Evolutionary conservation across 2,888 invertebrate species (phyloP).

Genomic region (Dorcus hopei): DNA sequence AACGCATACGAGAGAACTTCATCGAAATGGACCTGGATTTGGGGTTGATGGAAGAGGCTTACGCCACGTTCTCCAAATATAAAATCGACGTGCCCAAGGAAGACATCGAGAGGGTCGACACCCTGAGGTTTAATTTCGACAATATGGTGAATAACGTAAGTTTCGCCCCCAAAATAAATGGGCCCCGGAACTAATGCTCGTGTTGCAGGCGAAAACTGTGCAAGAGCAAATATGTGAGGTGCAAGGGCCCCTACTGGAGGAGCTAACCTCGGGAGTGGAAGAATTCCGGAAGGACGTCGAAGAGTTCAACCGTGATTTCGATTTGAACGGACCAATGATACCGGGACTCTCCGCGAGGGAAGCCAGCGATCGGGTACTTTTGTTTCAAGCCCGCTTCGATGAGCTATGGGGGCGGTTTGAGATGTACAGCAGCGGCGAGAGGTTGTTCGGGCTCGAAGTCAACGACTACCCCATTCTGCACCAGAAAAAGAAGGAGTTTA

Average conservation of each 20-base stretch:
- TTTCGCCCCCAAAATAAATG: constrained; percentile 15
- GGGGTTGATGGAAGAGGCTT: constrained; percentile 76
- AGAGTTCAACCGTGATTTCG: constrained; percentile 70
- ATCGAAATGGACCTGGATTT: constrained; percentile 77
- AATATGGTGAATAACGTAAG: constrained; percentile 71
- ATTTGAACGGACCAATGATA: constrained; percentile 80
- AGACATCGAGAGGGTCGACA: constrained; percentile 76
- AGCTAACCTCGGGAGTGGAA: constrained; percentile 68
- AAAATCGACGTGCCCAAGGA: constrained; percentile 69
- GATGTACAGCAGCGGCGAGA: constrained; percentile 81
- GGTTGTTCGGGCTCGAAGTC: constrained; percentile 77
- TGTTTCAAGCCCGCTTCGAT: constrained; percentile 79
- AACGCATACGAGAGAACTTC: constrained; percentile 71
- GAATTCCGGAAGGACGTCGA: constrained; percentile 64
- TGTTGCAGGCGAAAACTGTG: constrained; percentile 59
- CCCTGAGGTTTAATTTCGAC: constrained; percentile 72
- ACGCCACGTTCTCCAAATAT: constrained; percentile 65
- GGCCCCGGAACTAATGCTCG: background rate
- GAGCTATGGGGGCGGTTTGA: constrained; percentile 77
- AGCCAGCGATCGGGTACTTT: constrained; percentile 75
- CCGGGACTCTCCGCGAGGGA: constrained; percentile 79
- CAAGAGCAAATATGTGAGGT: constrained; percentile 69
- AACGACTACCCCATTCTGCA: constrained; percentile 79
- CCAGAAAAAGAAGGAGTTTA: constrained; percentile 79
- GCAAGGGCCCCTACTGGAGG: constrained; percentile 71